These are phyloP conservation scores for Embiotoca jacksoni DNA, from an alignment of 2,113 vertebrate species.

Conservation along the genomic window DNA sequence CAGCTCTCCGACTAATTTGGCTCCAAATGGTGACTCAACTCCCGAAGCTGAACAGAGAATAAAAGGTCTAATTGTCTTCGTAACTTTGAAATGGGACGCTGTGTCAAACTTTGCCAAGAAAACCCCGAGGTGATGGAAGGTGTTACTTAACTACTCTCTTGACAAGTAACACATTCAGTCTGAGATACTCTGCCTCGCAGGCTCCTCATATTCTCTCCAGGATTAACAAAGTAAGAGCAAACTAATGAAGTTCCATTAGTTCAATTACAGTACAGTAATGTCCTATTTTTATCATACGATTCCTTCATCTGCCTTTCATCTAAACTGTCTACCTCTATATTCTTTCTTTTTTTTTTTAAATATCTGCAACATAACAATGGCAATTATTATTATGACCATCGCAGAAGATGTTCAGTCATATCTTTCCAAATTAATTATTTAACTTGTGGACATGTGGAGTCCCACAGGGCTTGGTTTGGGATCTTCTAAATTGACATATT, in stretches of 20 bases:
- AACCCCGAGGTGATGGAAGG: slow-evolving; percentile 13
- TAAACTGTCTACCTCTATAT: not conserved
- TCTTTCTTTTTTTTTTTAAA: too few species aligned
- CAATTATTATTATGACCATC: not conserved
- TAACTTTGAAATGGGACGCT: slow-evolving; percentile 48
- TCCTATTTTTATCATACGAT: not conserved
- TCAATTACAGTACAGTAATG: slow-evolving; percentile 1
- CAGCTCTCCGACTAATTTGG: slow-evolving; percentile 58
- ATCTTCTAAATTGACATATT: not conserved
- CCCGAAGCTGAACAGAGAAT: slow-evolving; percentile 58
- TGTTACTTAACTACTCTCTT: slow-evolving; percentile 19
- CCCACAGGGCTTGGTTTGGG: slow-evolving; percentile 4
- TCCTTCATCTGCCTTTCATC: not conserved
- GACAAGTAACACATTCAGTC: slow-evolving; percentile 15
- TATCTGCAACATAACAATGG: not conserved
- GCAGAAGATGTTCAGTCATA: too few species aligned
- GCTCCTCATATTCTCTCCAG: not conserved
- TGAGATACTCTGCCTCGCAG: slow-evolving; percentile 4
- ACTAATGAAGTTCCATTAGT: slow-evolving; percentile 16
- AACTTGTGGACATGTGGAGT: not conserved
- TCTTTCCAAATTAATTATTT: too few species aligned
- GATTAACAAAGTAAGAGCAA: slow-evolving; percentile 5
- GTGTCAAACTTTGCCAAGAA: slow-evolving; percentile 41
- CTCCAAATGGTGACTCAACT: slow-evolving; percentile 65
- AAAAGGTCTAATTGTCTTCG: slow-evolving; percentile 69